Evolutionary conservation across 2,888 invertebrate species (phyloP).

Genomic region (Linnaemya tessellans): DNA sequence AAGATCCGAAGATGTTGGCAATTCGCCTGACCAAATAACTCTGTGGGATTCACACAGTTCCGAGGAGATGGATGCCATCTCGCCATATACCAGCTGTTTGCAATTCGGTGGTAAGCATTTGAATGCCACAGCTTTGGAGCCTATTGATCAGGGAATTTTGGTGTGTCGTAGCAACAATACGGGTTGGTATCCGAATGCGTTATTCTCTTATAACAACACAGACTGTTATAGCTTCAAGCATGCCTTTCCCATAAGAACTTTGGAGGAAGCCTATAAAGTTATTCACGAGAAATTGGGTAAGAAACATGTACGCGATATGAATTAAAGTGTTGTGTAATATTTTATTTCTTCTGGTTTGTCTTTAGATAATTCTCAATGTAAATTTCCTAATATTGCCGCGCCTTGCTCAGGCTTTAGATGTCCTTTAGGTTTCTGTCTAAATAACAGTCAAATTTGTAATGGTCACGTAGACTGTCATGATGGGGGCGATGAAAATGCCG

Average conservation of each 20-base stretch:
- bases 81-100: conserved; percentile 77
- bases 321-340: background rate
- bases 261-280: conserved; percentile 76
- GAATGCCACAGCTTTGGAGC: conserved; percentile 74
- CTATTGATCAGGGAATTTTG: conserved; percentile 87
- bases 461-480: conserved; percentile 88
- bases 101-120: conserved; percentile 76
- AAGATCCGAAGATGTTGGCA: conserved; percentile 77
- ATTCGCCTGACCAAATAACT: conserved; percentile 77
- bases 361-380: conserved; percentile 79
- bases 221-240: conserved; percentile 83
- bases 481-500: conserved; percentile 86
- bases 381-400: conserved; percentile 73
- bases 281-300: conserved; percentile 80
- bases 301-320: background rate
- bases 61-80: conserved; percentile 72
- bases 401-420: conserved; percentile 87
- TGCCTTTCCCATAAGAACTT: conserved; percentile 76
- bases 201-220: conserved; percentile 85
- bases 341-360: background rate
- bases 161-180: conserved; percentile 86
- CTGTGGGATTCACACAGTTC: conserved; percentile 62
- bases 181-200: conserved; percentile 90
- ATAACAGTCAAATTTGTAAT: conserved; percentile 86
- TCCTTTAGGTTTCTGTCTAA: conserved; percentile 87